Conservation (phyloP, 2,797 vertebrate genomes). For the Catamblyrhynchus diadema region DNA sequence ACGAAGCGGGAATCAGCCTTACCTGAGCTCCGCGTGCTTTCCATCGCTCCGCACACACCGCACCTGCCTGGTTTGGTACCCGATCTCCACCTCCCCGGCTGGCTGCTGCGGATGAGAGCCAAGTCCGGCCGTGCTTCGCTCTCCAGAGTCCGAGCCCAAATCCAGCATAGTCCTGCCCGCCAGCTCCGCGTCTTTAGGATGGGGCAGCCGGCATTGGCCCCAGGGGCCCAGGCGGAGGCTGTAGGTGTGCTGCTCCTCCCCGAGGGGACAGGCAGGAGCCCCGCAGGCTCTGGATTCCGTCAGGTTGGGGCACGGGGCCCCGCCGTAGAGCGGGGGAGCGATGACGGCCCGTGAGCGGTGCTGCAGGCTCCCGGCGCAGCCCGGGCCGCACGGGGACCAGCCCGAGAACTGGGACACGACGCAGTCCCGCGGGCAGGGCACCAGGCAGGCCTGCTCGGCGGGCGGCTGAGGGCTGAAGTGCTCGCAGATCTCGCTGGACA, state of each 20-base stretch:
- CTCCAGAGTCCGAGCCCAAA: slow-evolving; percentile 75
- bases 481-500: slow-evolving; percentile 86
- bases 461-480: slow-evolving; percentile 85
- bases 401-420: slow-evolving; percentile 87
- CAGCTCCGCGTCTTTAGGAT: slow-evolving; percentile 76
- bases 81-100: slow-evolving; percentile 83
- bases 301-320: slow-evolving; percentile 85
- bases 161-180: slow-evolving; percentile 78
- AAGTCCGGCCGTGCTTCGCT: slow-evolving; percentile 73
- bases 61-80: slow-evolving; percentile 88
- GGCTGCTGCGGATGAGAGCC: slow-evolving; percentile 53
- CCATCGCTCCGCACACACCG: slow-evolving; percentile 89
- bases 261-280: slow-evolving; percentile 74
- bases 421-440: slow-evolving; percentile 93
- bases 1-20: slow-evolving; percentile 29
- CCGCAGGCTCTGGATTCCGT: slow-evolving; percentile 85
- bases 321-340: slow-evolving; percentile 88
- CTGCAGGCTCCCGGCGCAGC: slow-evolving; percentile 80
- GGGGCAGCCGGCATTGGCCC: slow-evolving; percentile 84
- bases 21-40: slow-evolving; percentile 85
- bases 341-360: slow-evolving; percentile 84
- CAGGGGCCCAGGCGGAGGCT: slow-evolving; percentile 90
- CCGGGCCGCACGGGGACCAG: slow-evolving; percentile 86
- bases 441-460: slow-evolving; percentile 89
- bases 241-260: slow-evolving; percentile 83